These are phyloP conservation scores for Illadopsis cleaveri DNA, from an alignment of 2,113 vertebrate genomes.

Conservation along the genomic window DNA sequence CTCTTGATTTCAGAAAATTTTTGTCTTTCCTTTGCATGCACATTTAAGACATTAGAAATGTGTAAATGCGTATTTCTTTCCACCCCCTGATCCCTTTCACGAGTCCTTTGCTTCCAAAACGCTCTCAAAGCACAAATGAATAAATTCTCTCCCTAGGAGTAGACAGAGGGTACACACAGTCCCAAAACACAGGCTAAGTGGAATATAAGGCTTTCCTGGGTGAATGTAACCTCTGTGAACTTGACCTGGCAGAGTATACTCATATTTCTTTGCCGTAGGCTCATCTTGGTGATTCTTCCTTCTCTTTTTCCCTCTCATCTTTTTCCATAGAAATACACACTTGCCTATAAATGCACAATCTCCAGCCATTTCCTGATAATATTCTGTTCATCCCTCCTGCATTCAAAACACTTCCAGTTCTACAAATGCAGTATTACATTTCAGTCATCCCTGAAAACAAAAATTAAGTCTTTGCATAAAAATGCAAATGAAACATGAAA, in stretches of 20 bases:
- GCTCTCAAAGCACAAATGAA: neutral
- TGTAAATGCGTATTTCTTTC: neutral
- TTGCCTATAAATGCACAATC: neutral
- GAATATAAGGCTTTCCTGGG: neutral
- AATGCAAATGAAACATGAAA: constrained; percentile 14
- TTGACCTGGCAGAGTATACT: neutral
- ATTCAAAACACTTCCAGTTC: neutral
- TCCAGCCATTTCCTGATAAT: neutral
- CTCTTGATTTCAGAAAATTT: neutral
- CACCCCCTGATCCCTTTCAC: neutral
- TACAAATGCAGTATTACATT: neutral
- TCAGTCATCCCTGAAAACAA: neutral
- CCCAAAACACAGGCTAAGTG: neutral
- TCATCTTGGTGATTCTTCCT: neutral
- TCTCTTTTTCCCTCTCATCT: neutral
- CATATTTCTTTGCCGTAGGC: neutral
- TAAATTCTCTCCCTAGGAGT: neutral
- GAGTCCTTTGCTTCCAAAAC: neutral
- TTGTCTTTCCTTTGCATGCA: neutral
- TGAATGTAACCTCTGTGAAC: neutral
- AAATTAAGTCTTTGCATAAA: neutral
- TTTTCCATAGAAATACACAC: neutral
- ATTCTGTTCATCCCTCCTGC: neutral
- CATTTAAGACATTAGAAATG: neutral
- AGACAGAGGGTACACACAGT: neutral